These are phyloP conservation scores for Xerus inauris DNA, from an alignment of 2,113 vertebrate genomes.

Conservation along the genomic window DNA sequence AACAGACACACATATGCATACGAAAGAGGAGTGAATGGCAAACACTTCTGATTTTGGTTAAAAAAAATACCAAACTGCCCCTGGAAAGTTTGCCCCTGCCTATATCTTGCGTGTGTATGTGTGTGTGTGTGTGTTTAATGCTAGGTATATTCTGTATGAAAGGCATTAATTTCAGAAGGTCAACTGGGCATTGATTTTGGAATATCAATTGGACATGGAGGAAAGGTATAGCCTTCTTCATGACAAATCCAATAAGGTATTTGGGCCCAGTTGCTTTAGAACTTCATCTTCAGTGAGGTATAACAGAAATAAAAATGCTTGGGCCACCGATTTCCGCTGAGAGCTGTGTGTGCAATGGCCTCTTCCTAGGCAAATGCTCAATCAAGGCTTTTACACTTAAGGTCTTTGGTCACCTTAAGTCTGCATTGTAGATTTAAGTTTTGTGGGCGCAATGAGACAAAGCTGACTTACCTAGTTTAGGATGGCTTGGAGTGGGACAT, in stretches of 20 bases:
- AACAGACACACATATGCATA: background rate
- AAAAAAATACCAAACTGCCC: background rate
- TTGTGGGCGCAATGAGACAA: background rate
- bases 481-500: background rate
- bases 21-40: background rate
- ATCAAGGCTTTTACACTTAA: too few species aligned
- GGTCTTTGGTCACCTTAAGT: background rate
- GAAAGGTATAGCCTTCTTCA: background rate
- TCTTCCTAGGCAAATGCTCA: background rate
- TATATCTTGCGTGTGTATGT: too few species aligned
- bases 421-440: background rate
- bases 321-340: too few species aligned
- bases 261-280: background rate
- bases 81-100: too few species aligned
- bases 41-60: constrained; percentile 10
- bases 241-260: background rate
- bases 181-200: background rate
- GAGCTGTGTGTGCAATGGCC: background rate
- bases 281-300: background rate
- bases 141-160: background rate
- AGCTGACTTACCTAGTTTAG: background rate
- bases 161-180: background rate
- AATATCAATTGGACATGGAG: background rate
- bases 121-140: too few species aligned
- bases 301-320: background rate